Percentiles rank a stretch among this genome's conserved stretches.
phyloP scores from a whole-genome alignment of 2,797 vertebrate genomes.

The Podarcis siculus region DNA sequence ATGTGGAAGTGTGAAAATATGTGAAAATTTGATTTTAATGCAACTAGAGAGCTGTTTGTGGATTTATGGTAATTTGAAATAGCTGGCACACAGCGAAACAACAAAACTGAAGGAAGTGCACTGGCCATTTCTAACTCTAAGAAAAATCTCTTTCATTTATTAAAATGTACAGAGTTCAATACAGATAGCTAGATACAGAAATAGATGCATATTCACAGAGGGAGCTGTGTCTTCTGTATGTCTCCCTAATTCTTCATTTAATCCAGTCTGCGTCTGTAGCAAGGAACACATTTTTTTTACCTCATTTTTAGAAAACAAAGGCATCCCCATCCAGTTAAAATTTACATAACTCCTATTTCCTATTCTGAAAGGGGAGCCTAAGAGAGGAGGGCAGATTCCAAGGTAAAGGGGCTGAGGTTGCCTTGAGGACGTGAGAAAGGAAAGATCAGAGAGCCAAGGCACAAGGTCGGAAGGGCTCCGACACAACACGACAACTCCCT shows the following conservation, averaged over 20 bases:
- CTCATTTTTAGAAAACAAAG: background rate
- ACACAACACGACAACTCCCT: background rate
- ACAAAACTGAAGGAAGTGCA: background rate
- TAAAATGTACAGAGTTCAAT: background rate
- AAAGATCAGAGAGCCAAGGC: background rate
- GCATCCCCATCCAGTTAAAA: background rate
- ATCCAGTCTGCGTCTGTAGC: constrained; percentile 5
- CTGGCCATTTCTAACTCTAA: constrained; percentile 10
- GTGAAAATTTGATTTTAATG: constrained; percentile 17
- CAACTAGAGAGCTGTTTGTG: background rate
- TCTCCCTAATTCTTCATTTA: constrained; percentile 34
- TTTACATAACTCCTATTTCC: background rate
- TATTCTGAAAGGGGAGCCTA: background rate
- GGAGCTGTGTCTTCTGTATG: constrained; percentile 14
- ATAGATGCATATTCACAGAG: background rate
- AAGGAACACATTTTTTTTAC: constrained; percentile 17
- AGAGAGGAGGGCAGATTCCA: background rate
- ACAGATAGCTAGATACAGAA: background rate
- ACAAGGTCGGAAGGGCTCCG: background rate
- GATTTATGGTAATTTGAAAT: background rate
- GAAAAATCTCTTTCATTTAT: constrained; percentile 30
- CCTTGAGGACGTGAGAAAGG: background rate
- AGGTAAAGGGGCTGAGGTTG: background rate
- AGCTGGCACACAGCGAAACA: background rate
- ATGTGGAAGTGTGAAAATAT: constrained; percentile 35